Base-by-base conservation (phyloP, 2,888 invertebrate genomes). In the Catonia carolina region DNA sequence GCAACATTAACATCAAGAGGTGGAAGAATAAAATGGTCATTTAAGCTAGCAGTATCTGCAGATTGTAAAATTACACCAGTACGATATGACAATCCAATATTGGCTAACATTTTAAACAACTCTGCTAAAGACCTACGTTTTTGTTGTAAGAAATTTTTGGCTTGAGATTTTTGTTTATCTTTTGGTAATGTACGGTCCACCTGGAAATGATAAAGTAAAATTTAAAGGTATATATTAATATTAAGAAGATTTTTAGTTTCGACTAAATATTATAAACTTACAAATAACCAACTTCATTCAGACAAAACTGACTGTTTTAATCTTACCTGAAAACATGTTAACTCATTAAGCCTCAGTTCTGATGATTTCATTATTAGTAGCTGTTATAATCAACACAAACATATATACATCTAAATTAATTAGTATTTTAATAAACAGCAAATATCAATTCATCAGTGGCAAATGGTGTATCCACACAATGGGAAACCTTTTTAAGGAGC, bases 121-220 rank as follows among this genome's bases (percentile, higher is more conserved):
- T 94, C 92, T 0, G 89, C 81, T 1, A 97, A 73, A 0, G 87
- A 85, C 73, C 89, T 85, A 27, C 89, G 83, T 71, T 94, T 95
- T 67, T 89, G 87, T 67, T 89, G 86, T 2, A 92, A 77, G 51
- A 91, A 85, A 69, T 83, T 83, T 68, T 89, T 90, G 0, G 86
- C 86, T 70, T 84, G 83, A 0, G 89, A 81, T 60, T 83, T 84
- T 70, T 90, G 90, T 67, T 88, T 87, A 0, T 80, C 77, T 67
- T 86, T 84, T 0, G 83, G 76, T 2, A 81, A 68, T 10, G 76
- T 70, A 45, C 74, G 67, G 61, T 83, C 80, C 8, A 82, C 75
- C 81, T 81, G 62, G 53, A 50, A 50, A n/a, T n/a, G 36, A 39
- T 53, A 54, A 57, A 56, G 45, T 15, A 55, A n/a, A n/a, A n/a